phyloP scores from a whole-genome alignment of 2,888 invertebrate species.

The Gari tellinella region DNA sequence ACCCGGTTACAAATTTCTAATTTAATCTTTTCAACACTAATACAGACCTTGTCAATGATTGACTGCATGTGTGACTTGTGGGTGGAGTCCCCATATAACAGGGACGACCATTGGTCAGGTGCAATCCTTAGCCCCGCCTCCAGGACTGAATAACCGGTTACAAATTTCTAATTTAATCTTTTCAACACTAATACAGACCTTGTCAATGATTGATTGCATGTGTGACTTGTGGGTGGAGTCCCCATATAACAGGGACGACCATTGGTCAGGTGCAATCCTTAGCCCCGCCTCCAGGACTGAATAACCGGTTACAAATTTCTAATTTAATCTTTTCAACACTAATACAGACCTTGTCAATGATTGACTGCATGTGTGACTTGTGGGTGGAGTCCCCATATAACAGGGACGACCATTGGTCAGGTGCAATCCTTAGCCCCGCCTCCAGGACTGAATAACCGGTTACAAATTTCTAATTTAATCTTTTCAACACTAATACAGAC shows the following conservation, averaged over 20 bases:
- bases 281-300: slow-evolving; percentile 98
- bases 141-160: too few relatives aligned
- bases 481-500: too few relatives aligned
- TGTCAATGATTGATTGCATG: slow-evolving; percentile 92
- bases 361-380: slow-evolving; percentile 97
- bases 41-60: slow-evolving; percentile 85
- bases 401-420: slow-evolving; percentile 99
- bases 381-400: slow-evolving; percentile 97
- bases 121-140: slow-evolving; percentile 98
- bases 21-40: too few relatives aligned
- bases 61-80: slow-evolving; percentile 99
- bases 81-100: slow-evolving; percentile 96
- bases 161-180: too few relatives aligned
- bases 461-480: too few relatives aligned
- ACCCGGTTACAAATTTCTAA: too few relatives aligned
- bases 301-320: too few relatives aligned
- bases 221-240: slow-evolving; percentile 98
- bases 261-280: slow-evolving; percentile 98
- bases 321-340: too few relatives aligned
- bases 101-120: slow-evolving; percentile 99
- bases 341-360: slow-evolving; percentile 85
- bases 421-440: slow-evolving; percentile 97
- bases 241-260: slow-evolving; percentile 98
- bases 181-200: too few relatives aligned
- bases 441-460: too few relatives aligned